These are phyloP conservation scores for Ophion slaviceki DNA, from an alignment of 2,888 invertebrate species.

Conservation along the genomic window DNA sequence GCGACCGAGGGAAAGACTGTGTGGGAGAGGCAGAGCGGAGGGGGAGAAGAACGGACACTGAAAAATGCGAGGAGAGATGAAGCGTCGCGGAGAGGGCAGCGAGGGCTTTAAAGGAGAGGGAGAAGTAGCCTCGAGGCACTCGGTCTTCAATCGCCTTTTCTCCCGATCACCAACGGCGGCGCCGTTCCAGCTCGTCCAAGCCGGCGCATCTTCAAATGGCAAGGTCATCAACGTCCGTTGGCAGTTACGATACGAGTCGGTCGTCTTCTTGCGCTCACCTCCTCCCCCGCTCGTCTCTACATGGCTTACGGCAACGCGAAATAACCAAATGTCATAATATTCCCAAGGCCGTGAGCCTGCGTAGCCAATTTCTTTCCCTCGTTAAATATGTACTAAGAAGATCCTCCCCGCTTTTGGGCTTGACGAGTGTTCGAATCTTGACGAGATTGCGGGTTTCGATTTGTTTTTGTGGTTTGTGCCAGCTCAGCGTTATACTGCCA, in stretches of 20 bases:
- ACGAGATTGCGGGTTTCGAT: too few relatives aligned
- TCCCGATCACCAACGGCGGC: conserved; percentile 30
- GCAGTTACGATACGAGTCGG: conserved; percentile 62
- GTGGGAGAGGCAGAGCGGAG: conserved; percentile 8
- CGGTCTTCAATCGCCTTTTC: conserved; percentile 27
- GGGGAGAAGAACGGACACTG: neutral
- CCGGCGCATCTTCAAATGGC: conserved; percentile 80
- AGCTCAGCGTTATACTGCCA: too few relatives aligned
- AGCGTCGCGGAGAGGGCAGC: too few relatives aligned
- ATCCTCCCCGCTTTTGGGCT: too few relatives aligned
- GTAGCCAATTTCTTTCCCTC: conserved; percentile 19
- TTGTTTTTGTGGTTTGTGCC: too few relatives aligned
- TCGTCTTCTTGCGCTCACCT: conserved; percentile 55
- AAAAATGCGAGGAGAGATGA: too few relatives aligned
- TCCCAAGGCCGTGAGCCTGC: conserved; percentile 61
- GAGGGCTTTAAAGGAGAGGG: conserved; percentile 7
- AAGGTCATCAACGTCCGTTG: conserved; percentile 77
- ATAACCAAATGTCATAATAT: conserved; percentile 66
- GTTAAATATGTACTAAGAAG: too few relatives aligned
- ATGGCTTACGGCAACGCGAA: conserved; percentile 35
- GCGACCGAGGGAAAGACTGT: too few relatives aligned
- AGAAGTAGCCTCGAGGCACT: conserved; percentile 53
- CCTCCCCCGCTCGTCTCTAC: conserved; percentile 8
- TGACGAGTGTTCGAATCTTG: too few relatives aligned
- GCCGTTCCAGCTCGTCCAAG: conserved; percentile 29